Evolutionary conservation across 2,797 vertebrate species (phyloP), one percentile per base, ranked within the genome.

Genomic region (Chiroxiphia lanceolata): DNA sequence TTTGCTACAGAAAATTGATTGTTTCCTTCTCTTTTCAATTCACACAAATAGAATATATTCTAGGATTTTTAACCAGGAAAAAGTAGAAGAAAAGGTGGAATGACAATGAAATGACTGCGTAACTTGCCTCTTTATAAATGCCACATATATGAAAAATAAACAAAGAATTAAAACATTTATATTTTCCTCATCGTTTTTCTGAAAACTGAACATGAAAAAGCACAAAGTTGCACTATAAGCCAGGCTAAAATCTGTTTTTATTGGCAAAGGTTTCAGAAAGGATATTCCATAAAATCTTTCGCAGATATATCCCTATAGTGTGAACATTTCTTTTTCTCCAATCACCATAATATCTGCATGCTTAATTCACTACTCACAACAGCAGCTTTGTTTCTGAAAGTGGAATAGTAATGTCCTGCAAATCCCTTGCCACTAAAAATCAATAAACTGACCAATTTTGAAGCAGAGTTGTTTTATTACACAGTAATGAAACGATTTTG

Each of bases 391-490:
- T 87, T 97, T 96, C 91, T 96, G 78, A 92, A 96, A 94, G 59
- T 17, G 59, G 69, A 75, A 96, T 96, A 95, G 71, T 86, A 93
- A 76, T 3, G 2, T 56, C 64, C 83, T 75, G 89, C 48, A 59
- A 96, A 90, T 94, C 86, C 83, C 95, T 82, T 91, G 91, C 51
- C 42, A 90, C 42, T 87, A 47, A 94, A 60, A 97, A 89, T 94
- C 96, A 97, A 95, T 96, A 95, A 96, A 84, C 47, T 95, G 93
- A 93, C 94, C 54, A 20, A 48, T 95, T 97, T 94, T 70, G 87
- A 96, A 96, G 68, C 45, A 89, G 83, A 97, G 84, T n/a, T 83
- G 31, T 60, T 97, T 94, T 71, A 97, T 96, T 96, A 90, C 84
- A 69, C 36, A 74, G 59, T 85, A 96, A 97, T 94, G 67, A 96